Conservation (phyloP, 2,797 vertebrate genomes). For the Acestrorhynchus altus region DNA sequence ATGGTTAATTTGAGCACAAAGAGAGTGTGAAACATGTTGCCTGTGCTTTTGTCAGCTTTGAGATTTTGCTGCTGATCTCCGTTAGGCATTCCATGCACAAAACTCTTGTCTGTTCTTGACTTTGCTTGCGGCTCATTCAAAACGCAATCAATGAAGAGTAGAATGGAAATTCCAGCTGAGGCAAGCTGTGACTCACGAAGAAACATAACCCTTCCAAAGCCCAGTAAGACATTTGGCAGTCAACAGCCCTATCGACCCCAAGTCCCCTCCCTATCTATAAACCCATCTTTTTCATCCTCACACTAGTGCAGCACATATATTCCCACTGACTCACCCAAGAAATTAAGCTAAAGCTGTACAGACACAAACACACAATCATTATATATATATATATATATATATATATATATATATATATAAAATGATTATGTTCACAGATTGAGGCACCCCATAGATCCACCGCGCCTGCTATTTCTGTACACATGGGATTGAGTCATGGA, state of each 20-base stretch:
- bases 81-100: slow-evolving; percentile 11
- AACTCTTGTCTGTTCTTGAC: slow-evolving; percentile 1
- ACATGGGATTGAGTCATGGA: slow-evolving; percentile 17
- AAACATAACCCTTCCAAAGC: slow-evolving; percentile 32
- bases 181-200: slow-evolving; percentile 30
- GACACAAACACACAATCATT: neutral
- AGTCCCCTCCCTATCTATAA: slow-evolving; percentile 7
- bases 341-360: slow-evolving; percentile 21
- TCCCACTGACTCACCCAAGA: slow-evolving; percentile 46
- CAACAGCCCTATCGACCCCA: slow-evolving; percentile 13
- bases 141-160: slow-evolving; percentile 8
- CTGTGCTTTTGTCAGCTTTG: slow-evolving; percentile 12
- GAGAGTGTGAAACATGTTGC: slow-evolving; percentile 19
- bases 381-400: neutral
- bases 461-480: slow-evolving; percentile 46
- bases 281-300: slow-evolving; percentile 15
- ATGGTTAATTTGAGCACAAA: slow-evolving; percentile 45
- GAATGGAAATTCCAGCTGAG: slow-evolving; percentile 32
- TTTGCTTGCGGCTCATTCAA: neutral
- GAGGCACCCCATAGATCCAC: slow-evolving; percentile 36
- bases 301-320: slow-evolving; percentile 35
- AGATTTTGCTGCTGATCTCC: slow-evolving; percentile 7
- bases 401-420: slow-evolving; percentile 4
- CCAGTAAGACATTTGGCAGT: slow-evolving; percentile 37
- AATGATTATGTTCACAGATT: slow-evolving; percentile 53